phyloP scores from a whole-genome alignment of 2,888 invertebrate species.

The Drosophila imparisetae region DNA sequence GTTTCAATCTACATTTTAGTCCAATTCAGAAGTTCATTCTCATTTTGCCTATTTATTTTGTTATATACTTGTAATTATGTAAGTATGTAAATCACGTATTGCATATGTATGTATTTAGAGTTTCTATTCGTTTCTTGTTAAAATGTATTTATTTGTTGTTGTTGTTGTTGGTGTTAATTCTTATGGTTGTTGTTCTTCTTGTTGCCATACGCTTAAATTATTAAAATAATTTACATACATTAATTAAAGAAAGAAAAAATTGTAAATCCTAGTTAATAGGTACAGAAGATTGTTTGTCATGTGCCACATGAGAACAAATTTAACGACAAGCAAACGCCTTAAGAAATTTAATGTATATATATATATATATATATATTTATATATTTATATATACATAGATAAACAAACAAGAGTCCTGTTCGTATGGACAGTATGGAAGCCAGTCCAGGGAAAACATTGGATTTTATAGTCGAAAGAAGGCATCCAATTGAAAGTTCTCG shows the following conservation, averaged over 20 bases:
- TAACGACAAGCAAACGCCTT: conserved; percentile 46
- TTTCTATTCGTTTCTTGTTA: conserved; percentile 21
- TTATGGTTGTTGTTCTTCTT: conserved; percentile 38
- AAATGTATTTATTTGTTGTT: conserved; percentile 29
- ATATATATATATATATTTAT: conserved; percentile 14
- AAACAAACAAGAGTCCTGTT: conserved; percentile 50
- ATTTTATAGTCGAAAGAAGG: conserved; percentile 48
- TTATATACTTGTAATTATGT: conserved; percentile 21
- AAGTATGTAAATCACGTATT: conserved; percentile 61
- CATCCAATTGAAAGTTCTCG: conserved; percentile 41
- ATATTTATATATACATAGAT: conserved; percentile 20
- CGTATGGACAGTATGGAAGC: conserved; percentile 47
- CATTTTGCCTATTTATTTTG: conserved; percentile 10
- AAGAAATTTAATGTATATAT: conserved; percentile 31
- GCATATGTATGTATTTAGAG: conserved; percentile 45
- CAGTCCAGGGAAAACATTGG: conserved; percentile 49
- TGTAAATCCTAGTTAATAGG: conserved; percentile 54
- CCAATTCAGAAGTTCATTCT: conserved; percentile 28
- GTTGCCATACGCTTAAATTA: conserved; percentile 46
- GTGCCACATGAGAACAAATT: conserved; percentile 28
- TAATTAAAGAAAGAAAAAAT: conserved; percentile 45
- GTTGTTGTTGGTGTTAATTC: conserved; percentile 21
- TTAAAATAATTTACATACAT: conserved; percentile 61
- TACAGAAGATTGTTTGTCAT: conserved; percentile 60
- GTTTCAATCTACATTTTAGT: conserved; percentile 30